Base-by-base conservation (phyloP, 2,888 invertebrate species). In the Andricus quercusramuli region DNA sequence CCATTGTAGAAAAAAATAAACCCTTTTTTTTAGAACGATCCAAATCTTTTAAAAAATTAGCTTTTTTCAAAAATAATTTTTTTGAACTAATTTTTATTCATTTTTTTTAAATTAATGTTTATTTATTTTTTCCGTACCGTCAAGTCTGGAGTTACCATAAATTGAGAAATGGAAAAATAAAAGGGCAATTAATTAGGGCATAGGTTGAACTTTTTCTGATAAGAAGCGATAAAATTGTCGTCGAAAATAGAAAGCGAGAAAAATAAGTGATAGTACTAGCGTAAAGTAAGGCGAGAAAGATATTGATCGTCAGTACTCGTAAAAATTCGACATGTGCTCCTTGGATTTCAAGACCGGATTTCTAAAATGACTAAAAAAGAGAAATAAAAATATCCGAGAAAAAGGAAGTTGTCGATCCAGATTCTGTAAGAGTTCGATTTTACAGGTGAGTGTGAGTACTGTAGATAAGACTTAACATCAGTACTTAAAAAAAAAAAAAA, bases 321-420 rank as follows among this genome's bases (percentile, higher is more conserved):
- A 68, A 44, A 47, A 74, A 74, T 51, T 70, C 29, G 62, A 20
- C 13, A 22, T 20, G 17, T 67, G 44, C 22, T 56, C 29, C 29
- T 74, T 74, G 20, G 8, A 51, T 74, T 74, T 56, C 74, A 56
- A 74, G 47, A 74, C 56, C 74, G 56, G 74, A 56, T 74, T 56
- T 74, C n/a, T 25, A 25, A n/a, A 74, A 32, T 74, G 4, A 13
- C 5, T 37, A n/a, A 32, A 51, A 74, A 74, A 56, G 20, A n/a
- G 11, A 74, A 74, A 32, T 29, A 51, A 32, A 74, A 32, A 51
- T 74, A 3, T 56, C 37, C 8, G 9, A 3, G n/a, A 70, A 47
- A 74, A 74, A 74, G 32, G 20, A 67, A 74, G 56, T 47, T 47
- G 29, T 15, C 74, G 20, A 25, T 74, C 56, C 32, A 74, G 32